phyloP scores from a whole-genome alignment of 1,140 invertebrate genomes.

The Drosophila burlai region DNA sequence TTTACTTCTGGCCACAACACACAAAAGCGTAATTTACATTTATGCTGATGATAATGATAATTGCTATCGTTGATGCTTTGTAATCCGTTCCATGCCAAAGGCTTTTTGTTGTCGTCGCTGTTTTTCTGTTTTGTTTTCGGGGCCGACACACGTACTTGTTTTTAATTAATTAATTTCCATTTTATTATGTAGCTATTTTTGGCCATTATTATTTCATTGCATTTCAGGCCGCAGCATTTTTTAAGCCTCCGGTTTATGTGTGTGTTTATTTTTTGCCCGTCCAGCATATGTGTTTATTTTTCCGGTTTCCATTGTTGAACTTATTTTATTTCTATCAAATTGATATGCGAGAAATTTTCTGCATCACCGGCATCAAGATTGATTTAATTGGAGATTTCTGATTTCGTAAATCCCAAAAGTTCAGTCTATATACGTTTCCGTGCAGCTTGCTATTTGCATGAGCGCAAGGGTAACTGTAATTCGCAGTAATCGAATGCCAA shows the following conservation, averaged over 20 bases:
- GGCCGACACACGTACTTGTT: constrained; percentile 17
- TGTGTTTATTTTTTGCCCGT: constrained; percentile 6
- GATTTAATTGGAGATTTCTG: constrained; percentile 41
- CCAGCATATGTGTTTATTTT: constrained; percentile 39
- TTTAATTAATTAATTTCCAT: constrained; percentile 50
- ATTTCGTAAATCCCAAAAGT: neutral
- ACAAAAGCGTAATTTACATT: constrained; percentile 66
- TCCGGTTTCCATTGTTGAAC: constrained; percentile 9
- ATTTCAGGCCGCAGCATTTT: constrained; percentile 14
- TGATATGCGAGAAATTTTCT: constrained; percentile 28
- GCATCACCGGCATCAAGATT: constrained; percentile 25
- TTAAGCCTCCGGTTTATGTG: constrained; percentile 13
- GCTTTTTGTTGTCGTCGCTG: constrained; percentile 13
- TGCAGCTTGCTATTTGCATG: neutral
- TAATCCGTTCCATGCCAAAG: neutral
- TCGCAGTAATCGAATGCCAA: neutral
- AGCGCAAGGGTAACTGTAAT: neutral
- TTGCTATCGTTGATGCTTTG: constrained; percentile 28
- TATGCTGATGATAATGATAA: constrained; percentile 52
- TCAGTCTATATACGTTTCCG: neutral
- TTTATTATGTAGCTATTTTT: constrained; percentile 44
- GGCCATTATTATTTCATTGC: constrained; percentile 39
- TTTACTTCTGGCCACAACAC: constrained; percentile 18
- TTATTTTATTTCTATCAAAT: constrained; percentile 36
- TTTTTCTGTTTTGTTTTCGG: neutral